phyloP scores from a whole-genome alignment of 2,797 vertebrate species.

The Sebastes kiyomatsui region DNA sequence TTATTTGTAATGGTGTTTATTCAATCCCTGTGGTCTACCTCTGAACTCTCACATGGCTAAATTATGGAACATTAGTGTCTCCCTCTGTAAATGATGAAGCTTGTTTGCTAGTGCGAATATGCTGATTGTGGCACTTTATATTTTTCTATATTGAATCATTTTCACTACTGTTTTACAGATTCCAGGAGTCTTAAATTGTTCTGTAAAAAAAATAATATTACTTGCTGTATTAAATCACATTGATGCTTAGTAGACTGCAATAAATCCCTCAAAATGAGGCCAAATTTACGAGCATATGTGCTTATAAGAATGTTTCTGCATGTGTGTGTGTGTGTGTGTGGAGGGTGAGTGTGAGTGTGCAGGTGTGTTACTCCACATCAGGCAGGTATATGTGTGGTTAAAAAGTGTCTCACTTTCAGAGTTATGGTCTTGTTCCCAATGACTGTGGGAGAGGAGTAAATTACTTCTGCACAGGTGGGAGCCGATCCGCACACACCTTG shows the following conservation, averaged over 20 bases:
- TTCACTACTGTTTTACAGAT: conserved; percentile 54
- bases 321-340: neutral
- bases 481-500: conserved; percentile 36
- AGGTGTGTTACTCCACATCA: neutral
- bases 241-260: conserved; percentile 76
- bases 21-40: conserved; percentile 54
- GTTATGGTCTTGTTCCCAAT: conserved; percentile 12
- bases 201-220: conserved; percentile 41
- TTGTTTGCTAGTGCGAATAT: conserved; percentile 44
- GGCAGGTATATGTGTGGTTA: neutral
- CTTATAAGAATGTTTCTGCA: conserved; percentile 13
- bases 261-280: conserved; percentile 82
- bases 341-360: neutral
- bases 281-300: conserved; percentile 25
- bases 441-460: conserved; percentile 32
- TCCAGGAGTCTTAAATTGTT: conserved; percentile 63
- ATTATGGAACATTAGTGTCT: conserved; percentile 15
- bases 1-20: conserved; percentile 22
- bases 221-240: conserved; percentile 77
- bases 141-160: conserved; percentile 66
- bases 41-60: conserved; percentile 33
- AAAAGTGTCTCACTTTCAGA: conserved; percentile 17
- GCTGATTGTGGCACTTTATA: conserved; percentile 47
- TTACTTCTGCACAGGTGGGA: conserved; percentile 58
- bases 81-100: conserved; percentile 12